Base-by-base conservation (phyloP, 53 echinoderm and acorn worm genomes). In the Crossaster papposus region DNA sequence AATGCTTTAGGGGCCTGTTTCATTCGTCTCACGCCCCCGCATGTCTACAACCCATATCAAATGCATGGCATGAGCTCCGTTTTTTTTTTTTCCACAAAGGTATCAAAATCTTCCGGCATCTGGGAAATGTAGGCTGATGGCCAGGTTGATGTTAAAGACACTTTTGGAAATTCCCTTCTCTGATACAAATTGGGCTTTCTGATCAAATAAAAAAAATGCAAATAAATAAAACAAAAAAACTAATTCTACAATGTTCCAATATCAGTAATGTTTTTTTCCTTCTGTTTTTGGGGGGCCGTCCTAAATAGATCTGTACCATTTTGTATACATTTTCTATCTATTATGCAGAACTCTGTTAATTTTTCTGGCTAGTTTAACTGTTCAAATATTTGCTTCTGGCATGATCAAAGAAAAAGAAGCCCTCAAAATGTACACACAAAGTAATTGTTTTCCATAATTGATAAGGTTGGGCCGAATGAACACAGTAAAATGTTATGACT, bases 1-100 rank as follows among this genome's bases (percentile, higher is more conserved):
- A 50, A 80, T 54, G 55, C 58, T 50, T 80, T 31, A 17, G 58
- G 68, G 78, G 77, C n/a, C 51, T 24, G 26, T 78, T 78, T 51
- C 78, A 38, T 44, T 78, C 51, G 44, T 78, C 58, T 55, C 80
- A 54, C 58, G 75, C 58, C 54, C 80, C 55, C 58, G 32, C 58
- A 55, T 54, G 30, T 58, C 24, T 52, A 50, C 24, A 18, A 52
- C 52, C 23, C 50, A 2, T 79, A 50, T 79, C 79, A 34, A 34
- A 74, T 35, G 31, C 68, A 23, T 68, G 10, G 28, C 3, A 26
- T 68, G 10, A 68, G 68, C 68, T 26, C 3, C 17, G 13, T 68
- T 68, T 26, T 28, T 10, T 68, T 68, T 68, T 28, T 58, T 58
- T 4, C 14, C 58, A 58, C 22, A 58, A 58, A 58, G 22, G 58